phyloP scores from a whole-genome alignment of 2,888 invertebrate species.

The Nesidiocoris tenuis region DNA sequence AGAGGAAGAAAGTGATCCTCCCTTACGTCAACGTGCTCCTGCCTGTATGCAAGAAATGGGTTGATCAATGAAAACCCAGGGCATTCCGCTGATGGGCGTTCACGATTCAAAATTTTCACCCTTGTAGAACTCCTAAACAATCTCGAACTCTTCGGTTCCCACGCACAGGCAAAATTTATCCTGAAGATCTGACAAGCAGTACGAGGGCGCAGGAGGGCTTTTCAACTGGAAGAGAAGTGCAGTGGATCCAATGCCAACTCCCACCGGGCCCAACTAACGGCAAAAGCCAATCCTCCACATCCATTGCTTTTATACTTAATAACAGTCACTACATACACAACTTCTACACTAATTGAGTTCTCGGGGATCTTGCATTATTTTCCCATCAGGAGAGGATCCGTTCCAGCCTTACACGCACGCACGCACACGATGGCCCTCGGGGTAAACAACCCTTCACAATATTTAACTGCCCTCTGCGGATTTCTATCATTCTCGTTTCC shows the following conservation, averaged over 20 bases:
- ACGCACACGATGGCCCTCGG: not conserved
- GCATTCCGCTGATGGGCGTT: no score
- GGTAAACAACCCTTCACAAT: not conserved
- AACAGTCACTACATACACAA: conserved; percentile 43
- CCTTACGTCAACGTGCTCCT: no score
- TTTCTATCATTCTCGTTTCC: not conserved
- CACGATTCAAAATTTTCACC: no score
- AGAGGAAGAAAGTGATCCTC: no score
- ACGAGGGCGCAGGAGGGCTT: not conserved
- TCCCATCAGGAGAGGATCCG: conserved; percentile 30
- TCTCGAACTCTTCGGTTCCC: no score
- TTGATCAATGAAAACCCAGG: no score
- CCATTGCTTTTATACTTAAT: conserved; percentile 3
- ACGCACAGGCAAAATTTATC: not conserved
- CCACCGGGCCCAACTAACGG: not conserved
- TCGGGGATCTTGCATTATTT: conserved; percentile 39
- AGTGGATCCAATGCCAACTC: not conserved
- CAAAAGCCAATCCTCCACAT: not conserved
- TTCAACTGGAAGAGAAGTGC: not conserved
- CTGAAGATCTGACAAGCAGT: not conserved
- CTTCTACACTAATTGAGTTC: conserved; percentile 44
- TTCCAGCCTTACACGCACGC: not conserved
- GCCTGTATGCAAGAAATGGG: no score
- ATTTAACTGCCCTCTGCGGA: not conserved
- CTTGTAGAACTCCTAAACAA: no score